Conservation (phyloP, 2,113 vertebrate genomes). For the Brachypodius melanocephalos region DNA sequence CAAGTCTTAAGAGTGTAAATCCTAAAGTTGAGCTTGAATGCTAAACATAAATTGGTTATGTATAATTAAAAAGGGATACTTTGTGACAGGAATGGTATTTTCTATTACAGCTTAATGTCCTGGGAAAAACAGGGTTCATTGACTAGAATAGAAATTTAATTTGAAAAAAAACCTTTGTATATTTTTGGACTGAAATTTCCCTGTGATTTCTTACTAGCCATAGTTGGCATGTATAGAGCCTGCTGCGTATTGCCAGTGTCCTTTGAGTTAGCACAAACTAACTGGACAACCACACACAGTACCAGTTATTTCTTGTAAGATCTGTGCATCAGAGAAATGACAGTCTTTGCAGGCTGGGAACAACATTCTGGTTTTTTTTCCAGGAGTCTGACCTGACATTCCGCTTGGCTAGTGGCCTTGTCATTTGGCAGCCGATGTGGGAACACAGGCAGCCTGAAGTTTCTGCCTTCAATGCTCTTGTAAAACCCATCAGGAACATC, state of each 20-base stretch:
- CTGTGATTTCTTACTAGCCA: not conserved
- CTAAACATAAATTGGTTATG: not conserved
- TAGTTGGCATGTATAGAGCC: not conserved
- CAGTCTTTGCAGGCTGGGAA: not conserved
- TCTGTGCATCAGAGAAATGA: not conserved
- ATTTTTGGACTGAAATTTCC: not conserved
- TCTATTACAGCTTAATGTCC: not conserved
- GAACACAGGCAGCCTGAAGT: constrained; percentile 95
- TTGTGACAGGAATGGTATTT: not conserved
- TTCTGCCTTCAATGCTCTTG: constrained; percentile 89
- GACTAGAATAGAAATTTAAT: not conserved
- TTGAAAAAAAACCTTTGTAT: not conserved
- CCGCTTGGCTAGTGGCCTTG: constrained; percentile 91
- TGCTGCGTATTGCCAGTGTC: not conserved
- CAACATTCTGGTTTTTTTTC: not conserved
- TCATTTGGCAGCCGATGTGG: constrained; percentile 99
- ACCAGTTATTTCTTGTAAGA: not conserved
- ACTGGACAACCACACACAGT: not conserved
- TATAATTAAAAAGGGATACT: not conserved
- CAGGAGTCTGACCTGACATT: constrained; percentile 98
- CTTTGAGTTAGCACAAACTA: not conserved
- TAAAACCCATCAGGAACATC: constrained; percentile 92
- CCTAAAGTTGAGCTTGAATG: not conserved
- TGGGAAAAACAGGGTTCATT: not conserved
- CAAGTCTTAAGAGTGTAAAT: not conserved